These are phyloP conservation scores for Lethenteron camtschaticum DNA, from an alignment of 2,113 vertebrate genomes.

Conservation along the genomic window DNA sequence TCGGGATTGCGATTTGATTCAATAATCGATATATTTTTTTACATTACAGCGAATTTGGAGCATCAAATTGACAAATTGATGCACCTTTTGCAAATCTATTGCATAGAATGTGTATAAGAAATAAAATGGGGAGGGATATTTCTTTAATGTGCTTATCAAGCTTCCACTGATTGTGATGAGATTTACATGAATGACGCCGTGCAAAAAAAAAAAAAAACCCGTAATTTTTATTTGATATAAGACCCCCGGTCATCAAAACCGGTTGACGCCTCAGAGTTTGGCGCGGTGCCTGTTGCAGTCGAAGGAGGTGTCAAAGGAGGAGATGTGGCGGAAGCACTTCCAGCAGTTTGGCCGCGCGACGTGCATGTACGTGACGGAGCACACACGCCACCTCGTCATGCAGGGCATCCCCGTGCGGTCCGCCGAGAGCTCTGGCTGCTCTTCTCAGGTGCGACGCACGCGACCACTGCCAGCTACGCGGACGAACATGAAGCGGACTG, in stretches of 20 bases:
- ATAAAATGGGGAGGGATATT: no score
- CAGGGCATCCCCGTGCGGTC: constrained; percentile 73
- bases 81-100: no score
- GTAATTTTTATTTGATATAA: background rate
- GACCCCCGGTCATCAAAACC: no score
- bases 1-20: no score
- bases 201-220: background rate
- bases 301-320: constrained; percentile 39
- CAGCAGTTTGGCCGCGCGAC: constrained; percentile 55
- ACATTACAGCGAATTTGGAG: no score
- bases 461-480: background rate
- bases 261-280: no score
- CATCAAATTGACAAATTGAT: no score
- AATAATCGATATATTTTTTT: no score
- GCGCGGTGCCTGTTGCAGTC: constrained; percentile 21
- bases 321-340: constrained; percentile 67
- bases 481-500: no score
- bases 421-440: constrained; percentile 76
- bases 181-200: background rate
- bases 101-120: no score
- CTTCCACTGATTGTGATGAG: no score
- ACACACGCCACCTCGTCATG: constrained; percentile 56
- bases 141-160: no score
- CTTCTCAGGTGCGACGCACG: constrained; percentile 43
- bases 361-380: constrained; percentile 84